Evolutionary conservation across 2,797 vertebrate species (phyloP).

Genomic region (Coluber constrictor): DNA sequence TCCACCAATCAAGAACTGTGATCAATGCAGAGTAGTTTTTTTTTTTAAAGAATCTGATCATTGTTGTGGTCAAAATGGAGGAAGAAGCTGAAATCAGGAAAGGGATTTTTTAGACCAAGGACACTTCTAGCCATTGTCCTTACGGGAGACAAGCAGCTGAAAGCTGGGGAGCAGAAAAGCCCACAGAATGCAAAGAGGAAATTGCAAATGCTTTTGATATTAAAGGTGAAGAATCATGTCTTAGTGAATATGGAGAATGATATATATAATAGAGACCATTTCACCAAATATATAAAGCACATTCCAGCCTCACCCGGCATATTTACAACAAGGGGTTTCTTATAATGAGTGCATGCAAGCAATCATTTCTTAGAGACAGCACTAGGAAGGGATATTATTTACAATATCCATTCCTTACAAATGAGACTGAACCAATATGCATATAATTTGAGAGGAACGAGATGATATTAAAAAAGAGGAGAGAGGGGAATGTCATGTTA

Average conservation of each 20-base stretch:
- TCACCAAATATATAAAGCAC: background rate
- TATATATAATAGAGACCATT: background rate
- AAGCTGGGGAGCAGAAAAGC: background rate
- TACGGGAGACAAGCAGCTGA: background rate
- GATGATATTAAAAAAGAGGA: constrained; percentile 1
- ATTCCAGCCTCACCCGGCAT: background rate
- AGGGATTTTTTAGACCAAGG: background rate
- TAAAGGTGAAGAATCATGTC: background rate
- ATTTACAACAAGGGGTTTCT: background rate
- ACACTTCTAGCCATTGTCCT: background rate
- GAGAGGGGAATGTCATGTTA: background rate
- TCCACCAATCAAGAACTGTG: background rate
- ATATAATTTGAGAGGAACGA: background rate
- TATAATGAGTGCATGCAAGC: background rate
- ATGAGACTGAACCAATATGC: background rate
- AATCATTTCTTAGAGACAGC: background rate
- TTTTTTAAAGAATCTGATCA: background rate
- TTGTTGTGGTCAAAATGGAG: background rate
- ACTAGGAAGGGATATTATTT: background rate
- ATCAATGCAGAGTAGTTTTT: background rate
- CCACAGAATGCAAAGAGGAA: background rate
- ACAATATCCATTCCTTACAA: constrained; percentile 1
- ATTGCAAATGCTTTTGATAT: background rate
- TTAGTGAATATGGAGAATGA: background rate
- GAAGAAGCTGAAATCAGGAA: background rate